Evolutionary conservation across 1,140 invertebrate species (phyloP), one percentile per base, ranked within the genome.

Genomic region (Conus betulinus): DNA sequence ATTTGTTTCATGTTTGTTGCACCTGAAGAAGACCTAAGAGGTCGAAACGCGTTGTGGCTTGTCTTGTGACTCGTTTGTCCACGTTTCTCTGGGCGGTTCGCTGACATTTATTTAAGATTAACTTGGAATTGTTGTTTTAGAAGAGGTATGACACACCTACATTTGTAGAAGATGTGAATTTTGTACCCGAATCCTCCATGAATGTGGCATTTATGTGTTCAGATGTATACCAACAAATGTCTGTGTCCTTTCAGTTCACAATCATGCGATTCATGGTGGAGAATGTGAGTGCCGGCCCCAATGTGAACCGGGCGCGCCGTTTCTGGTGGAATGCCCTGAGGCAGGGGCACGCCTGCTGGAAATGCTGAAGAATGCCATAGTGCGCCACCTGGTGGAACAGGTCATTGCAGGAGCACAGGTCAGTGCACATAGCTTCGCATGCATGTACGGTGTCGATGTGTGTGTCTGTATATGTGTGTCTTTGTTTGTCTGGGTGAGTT

Each of bases 231-330:
- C 39, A 39, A 39, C 39, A 0, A 39, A 39, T 39, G 39, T 39
- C 39, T 39, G 39, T 39, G 39, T 60, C 15, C 8, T 96, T 96
- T 87, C 93, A 98, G 97, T 99, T 99, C 97, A 99, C 99, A 5
- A 95, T 99, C 81, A 98, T 99, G 98, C 97, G 97, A 85, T 99
- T 99, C 93, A 99, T 99, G 99, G 98, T 99, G 90, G 98, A 99
- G 97, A 99, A 98, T 88, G 97, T 98, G 51, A 98, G 98, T 23
- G 91, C 92, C 39, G 91, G 93, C 20, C 98, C 98, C 95, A 99
- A 98, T 23, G 97, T 98, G 96, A 97, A 97, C 13, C 98, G 98
- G 95, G 97, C 98, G 15, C 98, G 99, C 93, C 96, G 97, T 91
- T 99, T 98, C 95, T 99, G 0, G 98, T 98, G 89, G 96, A 97